Conservation (phyloP, 2,888 invertebrate genomes). For the Epinotia demarniana region DNA sequence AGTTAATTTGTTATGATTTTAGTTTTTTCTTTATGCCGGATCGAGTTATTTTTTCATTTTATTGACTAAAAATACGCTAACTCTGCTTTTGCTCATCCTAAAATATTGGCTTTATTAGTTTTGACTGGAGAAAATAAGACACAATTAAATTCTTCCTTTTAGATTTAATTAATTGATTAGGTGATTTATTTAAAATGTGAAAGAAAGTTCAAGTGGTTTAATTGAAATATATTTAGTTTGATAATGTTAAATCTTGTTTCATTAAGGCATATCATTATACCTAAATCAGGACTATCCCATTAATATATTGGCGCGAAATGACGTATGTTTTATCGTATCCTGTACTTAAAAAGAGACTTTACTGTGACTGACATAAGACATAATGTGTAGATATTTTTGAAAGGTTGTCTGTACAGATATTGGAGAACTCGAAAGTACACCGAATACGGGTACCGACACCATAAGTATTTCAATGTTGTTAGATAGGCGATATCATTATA, state of each 20-base stretch:
- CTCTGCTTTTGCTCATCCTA: not conserved
- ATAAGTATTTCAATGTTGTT: no score
- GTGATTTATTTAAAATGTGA: constrained; percentile 41
- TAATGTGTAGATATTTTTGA: no score
- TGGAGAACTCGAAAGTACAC: no score
- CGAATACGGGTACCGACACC: no score
- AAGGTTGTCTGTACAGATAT: no score
- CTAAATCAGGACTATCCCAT: no score
- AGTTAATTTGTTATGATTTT: constrained; percentile 34
- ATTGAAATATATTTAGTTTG: constrained; percentile 49
- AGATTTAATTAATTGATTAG: constrained; percentile 37
- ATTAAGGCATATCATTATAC: not conserved
- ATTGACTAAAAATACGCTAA: not conserved
- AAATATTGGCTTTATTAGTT: not conserved
- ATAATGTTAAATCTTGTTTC: constrained; percentile 42
- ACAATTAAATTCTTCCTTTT: constrained; percentile 20
- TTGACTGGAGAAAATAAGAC: constrained; percentile 15
- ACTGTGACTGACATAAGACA: no score
- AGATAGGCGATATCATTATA: no score
- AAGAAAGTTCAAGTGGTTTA: constrained; percentile 43
- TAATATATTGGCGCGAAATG: no score
- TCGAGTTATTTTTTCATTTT: constrained; percentile 9
- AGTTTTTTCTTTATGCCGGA: constrained; percentile 1
- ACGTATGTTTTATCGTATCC: no score
- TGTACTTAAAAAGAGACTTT: no score